Conservation (phyloP, 1,140 invertebrate species). For the Diuraphis noxia region DNA sequence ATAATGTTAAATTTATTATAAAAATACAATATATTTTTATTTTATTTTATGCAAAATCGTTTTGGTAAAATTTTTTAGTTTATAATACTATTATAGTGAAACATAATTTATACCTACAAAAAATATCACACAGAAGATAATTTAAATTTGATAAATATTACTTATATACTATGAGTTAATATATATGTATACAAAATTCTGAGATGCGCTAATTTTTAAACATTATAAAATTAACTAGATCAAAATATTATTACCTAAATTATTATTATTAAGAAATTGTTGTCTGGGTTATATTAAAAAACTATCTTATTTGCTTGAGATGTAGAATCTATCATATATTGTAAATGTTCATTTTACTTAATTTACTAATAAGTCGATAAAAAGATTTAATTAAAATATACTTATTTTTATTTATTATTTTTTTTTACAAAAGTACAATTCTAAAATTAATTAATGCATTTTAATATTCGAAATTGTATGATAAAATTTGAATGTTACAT, state of each 20-base stretch:
- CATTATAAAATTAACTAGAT: too few species aligned
- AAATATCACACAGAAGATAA: neutral
- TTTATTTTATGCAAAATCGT: neutral
- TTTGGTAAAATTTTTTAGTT: neutral
- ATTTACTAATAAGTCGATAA: neutral
- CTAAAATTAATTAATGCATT: neutral
- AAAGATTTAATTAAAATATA: neutral
- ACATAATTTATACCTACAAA: neutral
- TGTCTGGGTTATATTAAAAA: neutral
- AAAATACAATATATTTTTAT: neutral
- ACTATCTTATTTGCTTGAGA: neutral
- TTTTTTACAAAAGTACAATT: neutral
- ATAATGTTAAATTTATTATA: neutral
- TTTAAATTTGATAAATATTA: neutral
- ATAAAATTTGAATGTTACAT: neutral
- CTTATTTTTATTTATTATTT: neutral
- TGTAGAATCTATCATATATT: neutral
- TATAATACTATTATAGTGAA: too few species aligned
- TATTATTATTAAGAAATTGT: neutral
- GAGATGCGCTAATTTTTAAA: too few species aligned
- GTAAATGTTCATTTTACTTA: neutral
- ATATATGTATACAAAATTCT: too few species aligned
- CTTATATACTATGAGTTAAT: too few species aligned
- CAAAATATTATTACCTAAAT: too few species aligned
- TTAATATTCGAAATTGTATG: neutral